Conservation (phyloP, 2,888 invertebrate species). For the Lepetodrilus schrolli region DNA sequence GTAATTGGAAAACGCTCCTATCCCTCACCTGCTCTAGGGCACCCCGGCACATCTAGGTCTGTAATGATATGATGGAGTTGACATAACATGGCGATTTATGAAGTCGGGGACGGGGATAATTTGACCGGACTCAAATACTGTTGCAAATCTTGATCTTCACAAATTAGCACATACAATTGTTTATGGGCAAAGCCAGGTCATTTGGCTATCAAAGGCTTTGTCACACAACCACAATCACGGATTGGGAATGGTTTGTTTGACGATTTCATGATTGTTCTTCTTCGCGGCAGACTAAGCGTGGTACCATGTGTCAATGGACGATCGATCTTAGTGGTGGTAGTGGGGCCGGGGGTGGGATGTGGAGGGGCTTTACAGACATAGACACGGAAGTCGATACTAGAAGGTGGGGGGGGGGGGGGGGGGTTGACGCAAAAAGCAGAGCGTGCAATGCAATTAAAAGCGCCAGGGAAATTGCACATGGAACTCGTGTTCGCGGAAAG, state of each 20-base stretch:
- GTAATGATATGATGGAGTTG: constrained; percentile 6
- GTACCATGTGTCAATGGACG: background rate
- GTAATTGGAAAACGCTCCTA: constrained; percentile 11
- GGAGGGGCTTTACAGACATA: too few species aligned
- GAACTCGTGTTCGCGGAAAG: background rate
- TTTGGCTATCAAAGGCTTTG: background rate
- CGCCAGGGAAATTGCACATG: background rate
- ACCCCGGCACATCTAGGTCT: background rate
- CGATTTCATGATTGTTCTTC: too few species aligned
- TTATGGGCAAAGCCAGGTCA: constrained; percentile 4
- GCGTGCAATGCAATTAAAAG: background rate
- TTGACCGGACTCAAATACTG: background rate
- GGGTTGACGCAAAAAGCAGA: too few species aligned
- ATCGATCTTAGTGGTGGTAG: background rate
- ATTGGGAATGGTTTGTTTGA: too few species aligned
- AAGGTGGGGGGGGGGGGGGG: too few species aligned
- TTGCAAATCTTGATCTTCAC: background rate
- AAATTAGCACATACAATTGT: constrained; percentile 25
- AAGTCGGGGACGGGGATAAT: background rate
- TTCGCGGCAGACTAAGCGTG: background rate
- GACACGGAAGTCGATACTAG: too few species aligned
- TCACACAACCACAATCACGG: background rate
- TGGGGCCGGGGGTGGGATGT: too few species aligned
- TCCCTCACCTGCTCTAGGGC: background rate
- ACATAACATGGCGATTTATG: constrained; percentile 23